Evolutionary conservation across 2,888 invertebrate genomes (phyloP), one percentile per base, ranked within the genome.

Genomic region (Cephus rjabovi): DNA sequence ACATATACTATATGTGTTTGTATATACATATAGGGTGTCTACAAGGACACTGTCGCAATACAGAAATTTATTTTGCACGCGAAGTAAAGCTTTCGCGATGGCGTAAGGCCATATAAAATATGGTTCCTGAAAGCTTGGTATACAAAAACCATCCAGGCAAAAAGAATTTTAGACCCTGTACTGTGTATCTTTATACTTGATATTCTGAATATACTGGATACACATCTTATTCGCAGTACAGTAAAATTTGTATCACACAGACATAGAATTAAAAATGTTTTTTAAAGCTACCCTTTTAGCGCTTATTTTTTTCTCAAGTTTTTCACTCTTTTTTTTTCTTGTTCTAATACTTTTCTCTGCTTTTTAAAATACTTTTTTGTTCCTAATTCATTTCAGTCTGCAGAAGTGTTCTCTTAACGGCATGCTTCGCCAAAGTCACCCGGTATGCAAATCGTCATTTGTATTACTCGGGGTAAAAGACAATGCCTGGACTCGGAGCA

Each of bases 371-470:
- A 56, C 56, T 56, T 23, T 56, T 23, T 56, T 23, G 56, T 56
- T 56, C 9, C 56, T 56, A 56, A 56, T 56, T 56, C 56, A 56
- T 56, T 56, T 9, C 56, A 56, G 56, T 56, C 9, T 23, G 23
- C 56, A 56, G 23, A 56, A 56, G 56, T 56, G 23, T 56, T 56
- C 56, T 56, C 23, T 56, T 56, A 23, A 56, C 56, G 56, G 23
- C 56, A 56, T 9, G 23, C 56, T 56, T 77, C 75, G 73, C 74
- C 71, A 68, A 34, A 76, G 73, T 71, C 73, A 34, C 11, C 73
- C 73, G n/a, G 69, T 69, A 40, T 68, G 76, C 78, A 76, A 78
- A 78, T 69, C 73, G 40, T 73, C 76, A 68, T 76, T 78, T 78
- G 76, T 78, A 73, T 78, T 73, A 73, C 73, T 78, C 68, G n/a